Percentiles rank a stretch among this genome's conserved stretches.
Conservation (phyloP, 2,113 vertebrate genomes). For the Tragelaphus imberbis region DNA sequence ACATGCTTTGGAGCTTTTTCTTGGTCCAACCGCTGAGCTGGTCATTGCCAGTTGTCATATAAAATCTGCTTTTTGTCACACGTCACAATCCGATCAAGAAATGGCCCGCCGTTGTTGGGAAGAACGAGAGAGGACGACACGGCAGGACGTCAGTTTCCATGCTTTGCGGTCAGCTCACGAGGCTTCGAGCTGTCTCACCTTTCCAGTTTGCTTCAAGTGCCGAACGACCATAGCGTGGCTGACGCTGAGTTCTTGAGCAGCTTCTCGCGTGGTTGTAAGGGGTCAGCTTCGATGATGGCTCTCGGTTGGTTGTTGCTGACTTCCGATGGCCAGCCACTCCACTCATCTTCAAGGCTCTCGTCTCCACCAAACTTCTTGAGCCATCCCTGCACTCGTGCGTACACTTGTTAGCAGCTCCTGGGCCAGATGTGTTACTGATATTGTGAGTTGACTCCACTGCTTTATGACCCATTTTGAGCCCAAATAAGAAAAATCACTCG, state of each 20-base stretch:
- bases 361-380: neutral
- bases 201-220: neutral
- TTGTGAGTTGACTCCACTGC: neutral
- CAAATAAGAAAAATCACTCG: neutral
- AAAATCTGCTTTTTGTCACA: neutral
- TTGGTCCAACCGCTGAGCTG: neutral
- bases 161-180: accelerated
- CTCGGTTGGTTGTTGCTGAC: accelerated
- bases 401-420: neutral
- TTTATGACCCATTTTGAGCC: neutral
- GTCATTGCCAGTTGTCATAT: neutral
- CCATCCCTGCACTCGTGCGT: accelerated
- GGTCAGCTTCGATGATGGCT: accelerated
- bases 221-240: accelerated
- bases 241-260: neutral
- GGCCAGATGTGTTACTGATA: neutral
- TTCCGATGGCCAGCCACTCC: neutral
- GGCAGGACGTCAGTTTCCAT: accelerated
- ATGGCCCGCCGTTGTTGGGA: accelerated
- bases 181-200: neutral
- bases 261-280: accelerated
- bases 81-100: neutral
- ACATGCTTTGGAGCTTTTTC: neutral
- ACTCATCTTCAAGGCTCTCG: neutral
- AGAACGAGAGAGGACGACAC: neutral